A percentile compares a stretch with the other conserved stretches of the same genome.
Conservation (phyloP, 2,888 invertebrate species). For the Galeruca laticollis region DNA sequence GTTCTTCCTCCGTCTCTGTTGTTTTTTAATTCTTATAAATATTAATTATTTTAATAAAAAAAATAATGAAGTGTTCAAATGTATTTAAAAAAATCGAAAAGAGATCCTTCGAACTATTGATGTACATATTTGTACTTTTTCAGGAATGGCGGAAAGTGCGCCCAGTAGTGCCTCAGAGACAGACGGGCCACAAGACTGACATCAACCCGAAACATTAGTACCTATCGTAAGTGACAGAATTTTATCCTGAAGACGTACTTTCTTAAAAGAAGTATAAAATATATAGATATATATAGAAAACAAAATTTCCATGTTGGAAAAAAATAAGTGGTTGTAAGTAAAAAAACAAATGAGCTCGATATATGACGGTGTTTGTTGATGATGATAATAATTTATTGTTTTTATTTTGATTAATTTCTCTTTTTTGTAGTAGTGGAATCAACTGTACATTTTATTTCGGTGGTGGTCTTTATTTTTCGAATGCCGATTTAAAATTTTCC, state of each 20-base stretch:
- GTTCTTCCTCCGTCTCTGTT: too few species aligned
- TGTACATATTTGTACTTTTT: constrained; percentile 5
- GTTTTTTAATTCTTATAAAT: too few species aligned
- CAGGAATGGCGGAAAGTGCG: constrained; percentile 60
- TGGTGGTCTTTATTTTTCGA: not conserved
- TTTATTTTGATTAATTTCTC: constrained; percentile 50
- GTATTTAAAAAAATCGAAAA: too few species aligned
- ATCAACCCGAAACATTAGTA: constrained; percentile 54
- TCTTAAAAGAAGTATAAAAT: constrained; percentile 24
- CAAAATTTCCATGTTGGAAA: constrained; percentile 44
- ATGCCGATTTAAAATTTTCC: not conserved
- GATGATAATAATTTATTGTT: constrained; percentile 62
- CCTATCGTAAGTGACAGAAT: constrained; percentile 63
- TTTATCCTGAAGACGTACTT: constrained; percentile 59
- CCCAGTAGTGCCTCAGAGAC: constrained; percentile 65
- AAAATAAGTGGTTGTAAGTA: constrained; percentile 55
- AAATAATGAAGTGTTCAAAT: too few species aligned
- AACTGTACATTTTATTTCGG: constrained; percentile 9
- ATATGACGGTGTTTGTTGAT: constrained; percentile 66
- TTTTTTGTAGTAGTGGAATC: constrained; percentile 50
- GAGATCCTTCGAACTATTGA: constrained; percentile 42
- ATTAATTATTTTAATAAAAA: too few species aligned
- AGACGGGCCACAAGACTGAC: constrained; percentile 67
- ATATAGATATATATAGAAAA: constrained; percentile 17
- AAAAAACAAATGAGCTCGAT: constrained; percentile 59